These are phyloP conservation scores for Blomia tropicalis DNA, from an alignment of 2,888 invertebrate species.

Conservation along the genomic window DNA sequence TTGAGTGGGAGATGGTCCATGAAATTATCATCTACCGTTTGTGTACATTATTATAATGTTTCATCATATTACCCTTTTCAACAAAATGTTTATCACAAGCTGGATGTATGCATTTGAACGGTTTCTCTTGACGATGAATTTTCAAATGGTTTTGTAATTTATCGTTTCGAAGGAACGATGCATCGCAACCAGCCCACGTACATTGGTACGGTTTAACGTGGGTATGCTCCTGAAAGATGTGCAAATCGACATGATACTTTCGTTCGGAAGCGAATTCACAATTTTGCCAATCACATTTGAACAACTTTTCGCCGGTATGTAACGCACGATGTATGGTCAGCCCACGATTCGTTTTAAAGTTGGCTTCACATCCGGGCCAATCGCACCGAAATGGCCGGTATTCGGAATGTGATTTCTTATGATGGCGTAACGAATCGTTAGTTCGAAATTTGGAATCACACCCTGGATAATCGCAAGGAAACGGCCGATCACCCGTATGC, in stretches of 20 bases:
- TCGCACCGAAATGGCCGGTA: slow-evolving; percentile 17
- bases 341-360: slow-evolving; percentile 11
- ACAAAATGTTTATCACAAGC: slow-evolving; percentile 19
- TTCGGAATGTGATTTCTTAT: slow-evolving; percentile 19
- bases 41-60: slow-evolving; percentile 22
- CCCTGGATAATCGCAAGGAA: neutral
- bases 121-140: slow-evolving; percentile 19
- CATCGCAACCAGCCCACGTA: slow-evolving; percentile 19
- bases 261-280: slow-evolving; percentile 13
- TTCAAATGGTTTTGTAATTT: slow-evolving; percentile 19
- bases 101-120: slow-evolving; percentile 14
- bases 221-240: slow-evolving; percentile 8
- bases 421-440: slow-evolving; percentile 16
- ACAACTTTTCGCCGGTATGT: slow-evolving; percentile 20
- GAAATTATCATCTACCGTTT: neutral
- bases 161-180: slow-evolving; percentile 16
- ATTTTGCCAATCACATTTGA: slow-evolving; percentile 16
- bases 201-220: slow-evolving; percentile 17
- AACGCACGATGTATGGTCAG: slow-evolving; percentile 17
- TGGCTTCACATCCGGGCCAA: slow-evolving; percentile 9
- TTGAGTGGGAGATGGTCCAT: no score
- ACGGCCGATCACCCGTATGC: slow-evolving; percentile 12
- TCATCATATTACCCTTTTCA: slow-evolving; percentile 23
- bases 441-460: slow-evolving; percentile 12
- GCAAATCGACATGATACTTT: slow-evolving; percentile 17